Evolutionary conservation across 2,888 invertebrate species (phyloP).

Genomic region (Zeuzera pyrina): DNA sequence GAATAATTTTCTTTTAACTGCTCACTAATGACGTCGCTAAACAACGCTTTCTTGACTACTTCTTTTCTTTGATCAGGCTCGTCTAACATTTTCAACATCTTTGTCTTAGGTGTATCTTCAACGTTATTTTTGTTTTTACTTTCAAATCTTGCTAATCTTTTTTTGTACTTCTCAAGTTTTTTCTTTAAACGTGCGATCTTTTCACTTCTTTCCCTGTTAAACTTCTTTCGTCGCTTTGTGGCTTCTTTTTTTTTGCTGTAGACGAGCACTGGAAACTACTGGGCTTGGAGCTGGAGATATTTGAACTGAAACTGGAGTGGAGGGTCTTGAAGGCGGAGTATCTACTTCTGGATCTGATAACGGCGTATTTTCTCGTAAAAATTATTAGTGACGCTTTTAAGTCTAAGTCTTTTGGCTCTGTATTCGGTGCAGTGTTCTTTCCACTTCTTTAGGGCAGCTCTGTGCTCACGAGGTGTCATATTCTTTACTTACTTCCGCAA

Average conservation of each 20-base stretch:
- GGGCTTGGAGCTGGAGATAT: too few relatives aligned
- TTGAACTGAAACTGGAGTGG: too few relatives aligned
- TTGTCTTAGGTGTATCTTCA: constrained; percentile 18
- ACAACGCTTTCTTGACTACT: constrained; percentile 14
- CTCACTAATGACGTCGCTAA: constrained; percentile 14
- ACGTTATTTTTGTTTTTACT: constrained; percentile 11
- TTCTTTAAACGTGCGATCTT: constrained; percentile 12
- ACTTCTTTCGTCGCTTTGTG: constrained; percentile 9
- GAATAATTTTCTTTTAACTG: constrained; percentile 14
- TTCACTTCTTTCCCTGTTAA: constrained; percentile 6
- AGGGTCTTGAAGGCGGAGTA: too few relatives aligned
- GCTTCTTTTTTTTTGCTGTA: too few relatives aligned
- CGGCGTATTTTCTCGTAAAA: constrained; percentile 11
- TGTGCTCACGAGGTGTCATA: too few relatives aligned
- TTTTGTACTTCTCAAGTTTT: constrained; percentile 11
- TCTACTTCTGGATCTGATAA: too few relatives aligned
- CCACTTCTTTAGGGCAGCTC: too few relatives aligned
- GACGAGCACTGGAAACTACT: too few relatives aligned
- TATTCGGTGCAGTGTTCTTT: constrained; percentile 10
- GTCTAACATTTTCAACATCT: constrained; percentile 16
- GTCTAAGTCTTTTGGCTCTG: constrained; percentile 9
- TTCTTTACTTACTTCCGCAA: constrained; percentile 5
- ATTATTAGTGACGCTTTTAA: constrained; percentile 2
- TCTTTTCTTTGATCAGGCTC: constrained; percentile 14
- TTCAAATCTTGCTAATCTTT: constrained; percentile 14